Conservation (phyloP, 2,888 invertebrate genomes). For the Hydrotaea cyrtoneurina region DNA sequence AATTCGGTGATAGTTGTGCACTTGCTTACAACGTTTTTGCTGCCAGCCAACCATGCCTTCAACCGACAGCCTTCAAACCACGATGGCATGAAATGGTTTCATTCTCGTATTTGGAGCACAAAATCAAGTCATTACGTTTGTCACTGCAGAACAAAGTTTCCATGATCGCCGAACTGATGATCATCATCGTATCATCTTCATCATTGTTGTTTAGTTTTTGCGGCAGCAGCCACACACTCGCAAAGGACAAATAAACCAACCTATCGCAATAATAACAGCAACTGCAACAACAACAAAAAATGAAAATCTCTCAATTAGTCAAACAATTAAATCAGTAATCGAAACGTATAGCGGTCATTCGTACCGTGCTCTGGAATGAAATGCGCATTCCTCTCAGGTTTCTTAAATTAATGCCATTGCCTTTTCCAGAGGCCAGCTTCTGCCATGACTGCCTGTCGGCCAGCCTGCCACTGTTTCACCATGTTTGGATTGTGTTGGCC, state of each 20-base stretch:
- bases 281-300: constrained; percentile 39
- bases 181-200: no score
- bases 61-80: neutral
- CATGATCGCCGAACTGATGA: constrained; percentile 52
- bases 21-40: constrained; percentile 52
- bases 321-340: constrained; percentile 80
- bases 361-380: constrained; percentile 41
- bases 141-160: constrained; percentile 51
- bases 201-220: no score
- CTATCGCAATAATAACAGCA: neutral
- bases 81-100: neutral
- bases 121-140: constrained; percentile 67
- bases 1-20: constrained; percentile 47
- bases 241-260: constrained; percentile 33
- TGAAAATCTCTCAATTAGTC: constrained; percentile 79
- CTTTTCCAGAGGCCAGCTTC: constrained; percentile 50
- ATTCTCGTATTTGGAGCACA: constrained; percentile 27
- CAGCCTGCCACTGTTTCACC: neutral
- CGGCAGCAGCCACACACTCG: constrained; percentile 20
- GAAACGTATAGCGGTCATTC: constrained; percentile 66
- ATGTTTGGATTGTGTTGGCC: constrained; percentile 38
- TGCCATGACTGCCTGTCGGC: neutral
- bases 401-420: constrained; percentile 65
- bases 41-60: neutral
- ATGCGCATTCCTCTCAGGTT: constrained; percentile 64